Percentiles rank a stretch among this genome's conserved stretches.
These are phyloP conservation scores for Spodoptera exigua DNA, from an alignment of 2,888 invertebrate genomes.

Conservation along the genomic window DNA sequence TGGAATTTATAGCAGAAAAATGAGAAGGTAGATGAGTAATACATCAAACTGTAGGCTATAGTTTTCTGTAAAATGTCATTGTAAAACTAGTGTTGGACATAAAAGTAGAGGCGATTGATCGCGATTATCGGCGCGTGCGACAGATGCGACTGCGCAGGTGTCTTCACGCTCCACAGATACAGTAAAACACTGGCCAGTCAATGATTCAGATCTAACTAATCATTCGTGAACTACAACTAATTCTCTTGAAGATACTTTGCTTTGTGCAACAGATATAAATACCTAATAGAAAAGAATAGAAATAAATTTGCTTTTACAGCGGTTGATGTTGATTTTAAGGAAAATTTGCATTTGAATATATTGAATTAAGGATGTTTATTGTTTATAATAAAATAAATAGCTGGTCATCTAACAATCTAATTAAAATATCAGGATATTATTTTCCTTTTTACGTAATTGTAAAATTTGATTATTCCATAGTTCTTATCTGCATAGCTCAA, in stretches of 20 bases:
- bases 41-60: not conserved
- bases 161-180: conserved; percentile 69
- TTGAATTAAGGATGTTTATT: conserved; percentile 25
- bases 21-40: not conserved
- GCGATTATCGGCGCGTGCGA: conserved; percentile 75
- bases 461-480: conserved; percentile 15
- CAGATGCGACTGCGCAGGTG: conserved; percentile 82
- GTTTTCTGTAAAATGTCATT: no score
- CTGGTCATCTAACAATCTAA: conserved; percentile 14
- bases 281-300: conserved; percentile 5
- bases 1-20: not conserved
- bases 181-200: conserved; percentile 39
- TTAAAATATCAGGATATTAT: conserved; percentile 8
- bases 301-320: conserved; percentile 6
- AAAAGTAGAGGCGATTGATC: conserved; percentile 24
- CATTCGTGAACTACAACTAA: conserved; percentile 62
- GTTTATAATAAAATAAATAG: conserved; percentile 17
- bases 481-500: not conserved
- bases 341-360: not conserved
- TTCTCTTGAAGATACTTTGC: conserved; percentile 45
- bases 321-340: not conserved
- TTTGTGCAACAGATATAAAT: no score
- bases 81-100: not conserved
- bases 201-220: conserved; percentile 54
- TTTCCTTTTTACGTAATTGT: conserved; percentile 2